Conservation (phyloP, 2,888 invertebrate species). For the Pristionchus maxplancki region DNA sequence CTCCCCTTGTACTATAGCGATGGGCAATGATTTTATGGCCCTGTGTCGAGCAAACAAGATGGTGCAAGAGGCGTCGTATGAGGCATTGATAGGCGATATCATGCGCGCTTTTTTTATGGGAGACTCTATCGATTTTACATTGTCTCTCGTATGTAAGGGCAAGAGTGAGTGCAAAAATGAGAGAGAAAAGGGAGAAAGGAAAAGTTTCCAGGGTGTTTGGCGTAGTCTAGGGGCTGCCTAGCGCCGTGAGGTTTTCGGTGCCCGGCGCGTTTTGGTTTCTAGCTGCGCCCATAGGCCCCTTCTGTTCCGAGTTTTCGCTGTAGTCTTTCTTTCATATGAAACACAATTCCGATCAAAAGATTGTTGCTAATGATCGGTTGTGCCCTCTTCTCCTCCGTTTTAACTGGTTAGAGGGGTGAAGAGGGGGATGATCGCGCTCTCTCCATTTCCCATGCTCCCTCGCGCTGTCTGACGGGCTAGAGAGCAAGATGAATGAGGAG, state of each 20-base stretch:
- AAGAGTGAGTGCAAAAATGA: background rate
- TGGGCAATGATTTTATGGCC: background rate
- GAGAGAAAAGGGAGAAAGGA: background rate
- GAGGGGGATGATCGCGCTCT: background rate
- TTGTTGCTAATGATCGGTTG: background rate
- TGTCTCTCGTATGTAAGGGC: background rate
- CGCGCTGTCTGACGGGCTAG: background rate
- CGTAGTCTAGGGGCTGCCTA: background rate
- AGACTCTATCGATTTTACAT: background rate
- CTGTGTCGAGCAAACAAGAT: background rate
- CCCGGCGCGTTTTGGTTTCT: background rate
- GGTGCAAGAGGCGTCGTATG: background rate
- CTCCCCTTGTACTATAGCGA: background rate
- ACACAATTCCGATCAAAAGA: background rate
- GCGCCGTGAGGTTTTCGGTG: background rate
- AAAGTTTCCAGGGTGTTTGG: background rate
- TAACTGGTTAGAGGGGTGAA: background rate
- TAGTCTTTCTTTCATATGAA: no score
- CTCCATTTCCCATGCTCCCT: background rate
- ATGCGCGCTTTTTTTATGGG: background rate
- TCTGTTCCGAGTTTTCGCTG: background rate
- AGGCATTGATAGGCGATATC: background rate
- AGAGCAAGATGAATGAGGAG: background rate
- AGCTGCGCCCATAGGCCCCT: background rate
- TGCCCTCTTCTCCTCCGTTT: background rate